Percentiles rank a stretch among this genome's conserved stretches.
Conservation (phyloP, 2,888 invertebrate genomes). For the Tanypteryx hageni region DNA sequence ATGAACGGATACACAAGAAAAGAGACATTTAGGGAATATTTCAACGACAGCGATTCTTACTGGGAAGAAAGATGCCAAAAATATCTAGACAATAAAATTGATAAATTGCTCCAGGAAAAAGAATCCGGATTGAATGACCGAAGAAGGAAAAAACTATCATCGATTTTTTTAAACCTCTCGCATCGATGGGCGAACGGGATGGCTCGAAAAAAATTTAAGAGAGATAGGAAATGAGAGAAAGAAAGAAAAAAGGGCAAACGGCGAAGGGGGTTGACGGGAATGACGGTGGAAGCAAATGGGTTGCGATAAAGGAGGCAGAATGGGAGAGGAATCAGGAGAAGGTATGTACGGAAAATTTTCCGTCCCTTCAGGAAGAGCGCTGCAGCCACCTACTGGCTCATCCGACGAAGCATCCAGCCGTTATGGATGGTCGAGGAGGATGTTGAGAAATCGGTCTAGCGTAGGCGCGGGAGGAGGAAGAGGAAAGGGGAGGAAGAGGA, state of each 20-base stretch:
- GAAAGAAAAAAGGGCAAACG: conserved; percentile 33
- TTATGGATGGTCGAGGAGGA: conserved; percentile 36
- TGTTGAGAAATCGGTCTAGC: conserved; percentile 36
- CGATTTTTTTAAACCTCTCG: conserved; percentile 31
- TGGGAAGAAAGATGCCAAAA: not conserved
- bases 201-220: not conserved
- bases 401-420: conserved; percentile 32
- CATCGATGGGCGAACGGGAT: conserved; percentile 12
- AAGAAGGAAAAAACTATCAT: conserved; percentile 12
- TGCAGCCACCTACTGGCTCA: conserved; percentile 34
- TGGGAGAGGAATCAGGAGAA: not conserved
- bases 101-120: conserved; percentile 37
- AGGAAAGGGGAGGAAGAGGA: not conserved
- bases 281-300: conserved; percentile 47
- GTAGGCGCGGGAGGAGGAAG: not conserved
- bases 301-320: conserved; percentile 27
- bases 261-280: not conserved
- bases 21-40: too few species aligned
- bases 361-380: not conserved
- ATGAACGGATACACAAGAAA: too few species aligned
- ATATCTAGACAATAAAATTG: conserved; percentile 17
- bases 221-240: not conserved
- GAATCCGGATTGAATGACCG: conserved; percentile 14
- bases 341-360: not conserved
- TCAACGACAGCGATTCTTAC: too few species aligned